Evolutionary conservation across 2,888 invertebrate species (phyloP).

Genomic region (Cheilosia scutellata): DNA sequence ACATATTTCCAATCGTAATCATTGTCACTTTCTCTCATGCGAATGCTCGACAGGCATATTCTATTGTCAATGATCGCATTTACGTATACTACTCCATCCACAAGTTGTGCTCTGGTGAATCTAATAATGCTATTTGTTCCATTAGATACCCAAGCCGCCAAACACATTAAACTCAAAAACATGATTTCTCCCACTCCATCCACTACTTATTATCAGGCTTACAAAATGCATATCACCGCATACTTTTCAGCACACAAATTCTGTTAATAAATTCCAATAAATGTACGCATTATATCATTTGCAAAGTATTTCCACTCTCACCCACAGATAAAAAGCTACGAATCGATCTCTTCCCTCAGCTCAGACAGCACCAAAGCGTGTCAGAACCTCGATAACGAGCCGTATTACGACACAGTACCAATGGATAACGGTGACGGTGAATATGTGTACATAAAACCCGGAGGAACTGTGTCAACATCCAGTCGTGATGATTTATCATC

Average conservation of each 20-base stretch:
- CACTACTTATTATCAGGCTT: neutral
- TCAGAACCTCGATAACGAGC: slow-evolving; percentile 87
- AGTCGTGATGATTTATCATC: slow-evolving; percentile 88
- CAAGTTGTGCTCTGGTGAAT: too few species aligned
- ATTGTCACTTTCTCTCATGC: too few species aligned
- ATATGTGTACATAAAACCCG: slow-evolving; percentile 90
- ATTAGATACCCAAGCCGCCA: neutral
- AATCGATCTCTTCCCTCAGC: slow-evolving; percentile 87
- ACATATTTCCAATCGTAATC: too few species aligned
- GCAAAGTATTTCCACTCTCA: neutral
- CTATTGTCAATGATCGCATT: too few species aligned
- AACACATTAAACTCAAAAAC: neutral
- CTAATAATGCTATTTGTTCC: too few species aligned
- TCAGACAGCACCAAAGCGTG: slow-evolving; percentile 86
- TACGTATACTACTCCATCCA: too few species aligned
- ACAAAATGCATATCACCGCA: neutral
- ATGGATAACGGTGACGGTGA: slow-evolving; percentile 88
- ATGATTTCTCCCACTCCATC: neutral
- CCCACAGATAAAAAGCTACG: slow-evolving; percentile 87
- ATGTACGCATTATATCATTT: slow-evolving; percentile 22
- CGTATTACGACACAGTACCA: slow-evolving; percentile 90
- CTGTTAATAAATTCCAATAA: slow-evolving; percentile 21
- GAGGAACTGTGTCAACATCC: slow-evolving; percentile 87
- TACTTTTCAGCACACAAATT: neutral
- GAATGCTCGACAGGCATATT: too few species aligned